Evolutionary conservation across 2,113 vertebrate species (phyloP).

Genomic region (Lamprotornis superbus): DNA sequence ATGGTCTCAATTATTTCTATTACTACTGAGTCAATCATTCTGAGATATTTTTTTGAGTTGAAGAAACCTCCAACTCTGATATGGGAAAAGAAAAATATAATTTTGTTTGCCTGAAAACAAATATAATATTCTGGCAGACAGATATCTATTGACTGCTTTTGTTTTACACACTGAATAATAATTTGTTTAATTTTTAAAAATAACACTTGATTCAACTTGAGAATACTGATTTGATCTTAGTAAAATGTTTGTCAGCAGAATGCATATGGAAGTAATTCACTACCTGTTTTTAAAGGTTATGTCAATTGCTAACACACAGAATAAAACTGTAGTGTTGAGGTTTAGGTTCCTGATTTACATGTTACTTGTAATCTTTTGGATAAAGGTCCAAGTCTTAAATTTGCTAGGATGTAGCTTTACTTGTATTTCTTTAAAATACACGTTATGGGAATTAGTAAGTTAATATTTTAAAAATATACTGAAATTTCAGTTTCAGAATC

Average conservation of each 20-base stretch:
- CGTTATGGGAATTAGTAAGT: rapidly evolving
- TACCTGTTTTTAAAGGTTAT: neutral
- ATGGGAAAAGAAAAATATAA: neutral
- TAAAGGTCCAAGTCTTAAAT: neutral
- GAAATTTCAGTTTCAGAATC: neutral
- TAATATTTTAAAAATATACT: neutral
- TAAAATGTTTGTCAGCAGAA: neutral
- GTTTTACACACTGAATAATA: neutral
- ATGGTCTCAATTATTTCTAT: neutral
- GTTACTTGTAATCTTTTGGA: neutral
- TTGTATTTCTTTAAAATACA: neutral
- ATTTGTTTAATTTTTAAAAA: neutral
- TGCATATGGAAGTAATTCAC: neutral
- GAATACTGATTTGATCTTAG: neutral
- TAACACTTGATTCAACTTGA: neutral
- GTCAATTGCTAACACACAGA: neutral
- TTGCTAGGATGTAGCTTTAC: neutral
- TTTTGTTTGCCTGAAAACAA: neutral
- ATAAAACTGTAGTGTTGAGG: neutral
- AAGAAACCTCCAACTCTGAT: neutral
- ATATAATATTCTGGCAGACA: neutral
- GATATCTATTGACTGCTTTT: neutral
- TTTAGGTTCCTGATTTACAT: neutral
- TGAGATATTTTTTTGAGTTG: neutral
- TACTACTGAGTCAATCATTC: neutral